Evolutionary conservation across 2,888 invertebrate species (phyloP), one percentile per base, ranked within the genome.

Genomic region (Sycophila texana): DNA sequence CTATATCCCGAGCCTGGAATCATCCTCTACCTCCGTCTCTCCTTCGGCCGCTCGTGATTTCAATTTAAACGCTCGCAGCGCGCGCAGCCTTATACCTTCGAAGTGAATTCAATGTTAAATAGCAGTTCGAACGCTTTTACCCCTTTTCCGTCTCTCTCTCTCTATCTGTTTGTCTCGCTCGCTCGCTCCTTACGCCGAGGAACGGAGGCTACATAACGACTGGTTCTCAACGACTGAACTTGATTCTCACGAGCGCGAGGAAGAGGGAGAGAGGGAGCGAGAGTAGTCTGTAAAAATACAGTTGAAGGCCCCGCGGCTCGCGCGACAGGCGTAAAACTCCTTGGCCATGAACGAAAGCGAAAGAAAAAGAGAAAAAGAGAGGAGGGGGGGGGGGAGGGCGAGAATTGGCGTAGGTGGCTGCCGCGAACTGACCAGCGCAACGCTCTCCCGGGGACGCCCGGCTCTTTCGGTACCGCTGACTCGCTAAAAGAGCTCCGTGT

Each of bases 201-300:
- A n/a, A 53, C 79, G 12, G 75, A 72, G 51, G 58, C 61, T 51
- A 67, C 75, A 77, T 74, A 74, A 77, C 80, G 74, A 80, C 80
- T 80, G 80, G 73, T 80, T 80, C n/a, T 77, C 73, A 78, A 53
- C 78, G 72, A 78, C 67, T 70, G 72, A 67, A 75, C 78, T 74
- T 74, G 66, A 74, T 75, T 81, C 76, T 80, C 82, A 82, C 77
- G 75, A 78, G 57, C 68, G 77, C 47, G 74, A 53, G 14, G 1
- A 16, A 63, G 39, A 53, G 20, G 16, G 60, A 53, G 22, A 14
- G 30, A 20, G 47, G 67, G 66, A 61, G 75, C 75, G 66, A 18
- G 51, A 26, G 16, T 7, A 82, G 84, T 86, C 85, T 86, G 86
- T 85, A 88, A 88, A 87, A 87, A 88, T 86, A 79, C 51, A 83